These are phyloP conservation scores for Melanotaenia duboulayi DNA, from an alignment of 2,113 vertebrate genomes.

Conservation along the genomic window DNA sequence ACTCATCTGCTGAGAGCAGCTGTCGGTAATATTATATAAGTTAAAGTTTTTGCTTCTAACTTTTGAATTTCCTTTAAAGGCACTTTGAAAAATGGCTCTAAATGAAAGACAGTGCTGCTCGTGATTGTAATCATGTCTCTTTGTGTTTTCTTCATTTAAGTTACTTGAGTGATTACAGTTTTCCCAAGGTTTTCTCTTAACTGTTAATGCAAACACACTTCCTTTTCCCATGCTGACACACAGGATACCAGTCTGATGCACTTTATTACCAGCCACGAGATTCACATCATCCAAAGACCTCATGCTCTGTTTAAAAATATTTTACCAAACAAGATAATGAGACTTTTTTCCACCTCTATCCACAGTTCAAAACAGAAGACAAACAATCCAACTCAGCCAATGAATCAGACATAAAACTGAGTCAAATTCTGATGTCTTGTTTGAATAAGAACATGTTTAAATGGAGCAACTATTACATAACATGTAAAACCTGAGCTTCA, in stretches of 20 bases:
- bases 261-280: slow-evolving; percentile 55
- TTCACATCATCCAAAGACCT: slow-evolving; percentile 49
- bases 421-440: no score
- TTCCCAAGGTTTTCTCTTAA: neutral
- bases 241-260: slow-evolving; percentile 24
- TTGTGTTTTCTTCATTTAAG: neutral
- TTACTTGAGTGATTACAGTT: neutral
- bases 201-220: slow-evolving; percentile 13
- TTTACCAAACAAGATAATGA: slow-evolving; percentile 23
- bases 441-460: no score
- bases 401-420: neutral
- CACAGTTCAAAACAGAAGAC: slow-evolving; percentile 12
- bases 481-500: no score
- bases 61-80: neutral
- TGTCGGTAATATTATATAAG: slow-evolving; percentile 21
- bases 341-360: slow-evolving; percentile 16
- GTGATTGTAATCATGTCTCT: neutral
- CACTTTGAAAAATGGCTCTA: neutral
- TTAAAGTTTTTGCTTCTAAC: neutral
- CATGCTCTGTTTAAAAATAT: slow-evolving; percentile 46
- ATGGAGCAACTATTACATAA: no score
- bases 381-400: neutral
- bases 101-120: neutral
- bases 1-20: slow-evolving; percentile 5
- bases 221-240: neutral